Evolutionary conservation across 2,797 vertebrate species (phyloP).

Genomic region (Coracias cyanogaster): DNA sequence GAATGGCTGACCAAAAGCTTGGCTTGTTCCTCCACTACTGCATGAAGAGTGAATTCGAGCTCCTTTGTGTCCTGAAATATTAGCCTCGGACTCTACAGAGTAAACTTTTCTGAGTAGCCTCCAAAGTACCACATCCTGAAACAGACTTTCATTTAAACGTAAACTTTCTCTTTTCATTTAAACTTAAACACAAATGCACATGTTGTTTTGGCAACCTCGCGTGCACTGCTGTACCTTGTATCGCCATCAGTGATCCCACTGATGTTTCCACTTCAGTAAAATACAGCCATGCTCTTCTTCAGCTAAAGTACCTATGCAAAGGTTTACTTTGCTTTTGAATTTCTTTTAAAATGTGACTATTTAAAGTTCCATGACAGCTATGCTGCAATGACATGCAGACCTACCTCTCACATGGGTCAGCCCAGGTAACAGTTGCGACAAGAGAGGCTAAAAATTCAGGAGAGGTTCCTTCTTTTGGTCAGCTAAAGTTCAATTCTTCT

Average conservation of each 20-base stretch:
- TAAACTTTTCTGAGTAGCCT: not conserved
- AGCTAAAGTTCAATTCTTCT: not conserved
- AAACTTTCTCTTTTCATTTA: not conserved
- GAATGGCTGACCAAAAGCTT: not conserved
- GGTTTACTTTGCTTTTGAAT: not conserved
- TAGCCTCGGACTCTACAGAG: not conserved
- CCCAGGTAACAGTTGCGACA: not conserved
- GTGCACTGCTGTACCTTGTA: not conserved
- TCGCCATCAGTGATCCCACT: not conserved
- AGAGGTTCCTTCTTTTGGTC: not conserved
- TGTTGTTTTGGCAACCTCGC: not conserved
- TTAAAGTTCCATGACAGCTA: not conserved
- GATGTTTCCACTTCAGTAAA: not conserved
- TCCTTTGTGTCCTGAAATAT: not conserved
- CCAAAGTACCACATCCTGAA: not conserved
- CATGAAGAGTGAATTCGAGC: accelerated
- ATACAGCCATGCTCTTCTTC: not conserved
- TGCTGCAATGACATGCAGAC: not conserved
- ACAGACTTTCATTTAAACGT: not conserved
- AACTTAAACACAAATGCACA: not conserved
- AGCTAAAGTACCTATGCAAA: not conserved
- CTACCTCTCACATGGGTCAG: not conserved
- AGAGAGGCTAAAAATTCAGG: not conserved
- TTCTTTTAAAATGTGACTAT: not conserved
- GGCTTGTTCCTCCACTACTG: not conserved